A percentile compares a stretch with the other conserved stretches of the same genome.
Conservation (phyloP, 2,113 vertebrate species). For the Oreochromis tanganicae region DNA sequence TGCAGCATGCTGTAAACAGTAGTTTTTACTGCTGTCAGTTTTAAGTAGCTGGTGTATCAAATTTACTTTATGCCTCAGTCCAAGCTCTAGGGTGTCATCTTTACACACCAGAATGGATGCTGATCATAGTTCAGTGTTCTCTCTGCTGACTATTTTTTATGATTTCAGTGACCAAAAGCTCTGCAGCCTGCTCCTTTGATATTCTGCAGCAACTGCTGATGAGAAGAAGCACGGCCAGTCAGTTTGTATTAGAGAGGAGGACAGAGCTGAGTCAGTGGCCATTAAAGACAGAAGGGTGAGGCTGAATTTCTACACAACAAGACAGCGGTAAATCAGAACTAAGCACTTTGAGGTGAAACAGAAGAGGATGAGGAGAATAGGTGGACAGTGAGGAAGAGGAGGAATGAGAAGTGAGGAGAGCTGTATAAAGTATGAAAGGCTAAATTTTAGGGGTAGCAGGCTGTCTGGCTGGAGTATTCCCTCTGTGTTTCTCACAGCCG, state of each 20-base stretch:
- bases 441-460: not conserved
- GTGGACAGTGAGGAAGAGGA: not conserved
- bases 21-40: not conserved
- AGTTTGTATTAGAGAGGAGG: not conserved
- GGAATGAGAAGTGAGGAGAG: not conserved
- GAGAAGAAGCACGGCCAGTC: not conserved
- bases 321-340: not conserved
- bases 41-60: not conserved
- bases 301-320: not conserved
- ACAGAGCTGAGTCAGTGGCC: constrained; percentile 24
- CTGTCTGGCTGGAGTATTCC: not conserved
- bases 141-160: not conserved
- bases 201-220: not conserved
- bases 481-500: constrained; percentile 12
- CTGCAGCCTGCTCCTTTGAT: not conserved
- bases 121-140: not conserved
- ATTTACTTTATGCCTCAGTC: not conserved
- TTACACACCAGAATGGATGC: not conserved
- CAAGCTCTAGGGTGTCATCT: not conserved
- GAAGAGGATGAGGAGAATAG: not conserved
- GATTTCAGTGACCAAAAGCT: not conserved
- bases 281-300: not conserved
- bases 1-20: not conserved
- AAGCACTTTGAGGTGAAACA: not conserved
- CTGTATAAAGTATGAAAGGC: not conserved